phyloP scores from a whole-genome alignment of 2,113 vertebrate genomes.

The Danio rerio region GRCz12tu NC_133184.1:46740001-46740500 shows the following conservation, averaged over 20 bases:
- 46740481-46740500: no score
- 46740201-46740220: background rate
- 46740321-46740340: background rate
- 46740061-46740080: no score
- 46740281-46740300: constrained; percentile 20
- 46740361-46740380: background rate
- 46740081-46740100: no score
- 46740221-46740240: background rate
- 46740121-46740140: no score
- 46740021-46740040: background rate
- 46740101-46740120: no score
- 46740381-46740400: background rate
- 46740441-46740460: no score
- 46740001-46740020: background rate
- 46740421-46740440: background rate
- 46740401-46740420: background rate
- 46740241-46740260: constrained; percentile 8
- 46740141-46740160: no score
- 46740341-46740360: background rate
- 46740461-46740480: no score
- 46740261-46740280: background rate
- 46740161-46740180: background rate
- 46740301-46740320: background rate
- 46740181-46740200: constrained; percentile 1
- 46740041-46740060: no score